Conservation (phyloP, 2,797 vertebrate genomes). For the Bovichtus diacanthus region DNA sequence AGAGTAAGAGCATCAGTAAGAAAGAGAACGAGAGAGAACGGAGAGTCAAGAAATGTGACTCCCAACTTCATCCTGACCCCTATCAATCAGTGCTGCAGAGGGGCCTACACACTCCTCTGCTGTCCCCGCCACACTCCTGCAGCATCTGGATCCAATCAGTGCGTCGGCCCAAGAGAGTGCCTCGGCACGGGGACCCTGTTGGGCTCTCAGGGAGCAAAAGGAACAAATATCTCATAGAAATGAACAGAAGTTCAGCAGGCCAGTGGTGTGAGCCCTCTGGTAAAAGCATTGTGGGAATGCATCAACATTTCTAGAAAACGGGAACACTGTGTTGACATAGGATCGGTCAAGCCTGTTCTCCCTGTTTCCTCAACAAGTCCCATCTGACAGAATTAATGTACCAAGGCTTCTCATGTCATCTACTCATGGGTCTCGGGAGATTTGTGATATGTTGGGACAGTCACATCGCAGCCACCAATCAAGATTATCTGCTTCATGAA, state of each 20-base stretch:
- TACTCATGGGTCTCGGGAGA: neutral
- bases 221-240: constrained; percentile 57
- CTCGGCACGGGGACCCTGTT: constrained; percentile 62
- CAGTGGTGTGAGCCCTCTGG: constrained; percentile 16
- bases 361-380: constrained; percentile 55
- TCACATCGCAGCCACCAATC: constrained; percentile 22
- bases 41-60: constrained; percentile 60
- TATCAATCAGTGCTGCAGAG: constrained; percentile 67
- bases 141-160: constrained; percentile 83
- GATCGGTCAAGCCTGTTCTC: constrained; percentile 16
- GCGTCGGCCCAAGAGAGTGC: constrained; percentile 56
- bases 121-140: constrained; percentile 59
- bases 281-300: constrained; percentile 65
- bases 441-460: constrained; percentile 24
- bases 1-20: constrained; percentile 8
- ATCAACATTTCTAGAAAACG: constrained; percentile 15
- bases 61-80: constrained; percentile 62
- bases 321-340: constrained; percentile 37
- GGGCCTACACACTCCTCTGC: constrained; percentile 52
- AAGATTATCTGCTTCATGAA: constrained; percentile 4
- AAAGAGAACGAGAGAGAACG: constrained; percentile 2
- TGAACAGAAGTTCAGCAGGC: constrained; percentile 45
- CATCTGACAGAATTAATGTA: constrained; percentile 32
- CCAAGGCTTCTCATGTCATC: constrained; percentile 34
- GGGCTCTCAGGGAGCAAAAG: constrained; percentile 74